These are phyloP conservation scores for Oscheius sp. DNA, from an alignment of 2,888 invertebrate genomes.

Conservation along the genomic window DNA sequence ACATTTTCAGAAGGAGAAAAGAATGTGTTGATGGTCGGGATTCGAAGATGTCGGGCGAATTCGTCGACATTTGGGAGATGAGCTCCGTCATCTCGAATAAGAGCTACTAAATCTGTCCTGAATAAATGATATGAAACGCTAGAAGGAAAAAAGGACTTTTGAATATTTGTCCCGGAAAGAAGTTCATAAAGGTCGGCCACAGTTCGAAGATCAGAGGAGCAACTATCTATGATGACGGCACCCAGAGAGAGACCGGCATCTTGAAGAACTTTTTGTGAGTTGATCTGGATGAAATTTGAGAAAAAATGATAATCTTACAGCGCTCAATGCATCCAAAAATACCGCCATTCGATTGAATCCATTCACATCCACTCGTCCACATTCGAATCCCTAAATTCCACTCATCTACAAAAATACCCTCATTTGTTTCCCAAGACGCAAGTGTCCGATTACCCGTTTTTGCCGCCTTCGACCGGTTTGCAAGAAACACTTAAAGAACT, in stretches of 20 bases:
- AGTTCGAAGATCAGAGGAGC: slow-evolving; percentile 60
- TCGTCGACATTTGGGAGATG: slow-evolving; percentile 62
- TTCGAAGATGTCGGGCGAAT: slow-evolving; percentile 51
- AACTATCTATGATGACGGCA: slow-evolving; percentile 62
- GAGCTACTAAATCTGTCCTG: slow-evolving; percentile 60
- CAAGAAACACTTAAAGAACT: not conserved
- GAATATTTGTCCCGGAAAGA: slow-evolving; percentile 63
- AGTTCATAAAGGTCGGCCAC: slow-evolving; percentile 66
- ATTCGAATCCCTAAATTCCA: slow-evolving; percentile 56
- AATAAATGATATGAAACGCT: not conserved
- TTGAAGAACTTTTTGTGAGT: slow-evolving; percentile 34
- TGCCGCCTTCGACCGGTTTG: not conserved
- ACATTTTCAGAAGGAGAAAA: slow-evolving; percentile 41
- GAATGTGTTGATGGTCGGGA: slow-evolving; percentile 61
- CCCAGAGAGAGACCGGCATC: slow-evolving; percentile 60
- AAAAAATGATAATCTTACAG: slow-evolving; percentile 33
- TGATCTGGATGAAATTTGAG: slow-evolving; percentile 20
- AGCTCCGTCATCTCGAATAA: slow-evolving; percentile 60
- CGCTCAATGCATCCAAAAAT: slow-evolving; percentile 58
- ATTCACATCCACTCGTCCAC: slow-evolving; percentile 64
- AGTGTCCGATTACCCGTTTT: not conserved
- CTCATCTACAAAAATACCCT: not conserved
- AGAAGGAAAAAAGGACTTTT: slow-evolving; percentile 41
- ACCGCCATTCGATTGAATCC: slow-evolving; percentile 60
- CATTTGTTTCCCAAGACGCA: not conserved